Conservation (phyloP, 2,888 invertebrate genomes). For the Sepiola atlantica region DNA sequence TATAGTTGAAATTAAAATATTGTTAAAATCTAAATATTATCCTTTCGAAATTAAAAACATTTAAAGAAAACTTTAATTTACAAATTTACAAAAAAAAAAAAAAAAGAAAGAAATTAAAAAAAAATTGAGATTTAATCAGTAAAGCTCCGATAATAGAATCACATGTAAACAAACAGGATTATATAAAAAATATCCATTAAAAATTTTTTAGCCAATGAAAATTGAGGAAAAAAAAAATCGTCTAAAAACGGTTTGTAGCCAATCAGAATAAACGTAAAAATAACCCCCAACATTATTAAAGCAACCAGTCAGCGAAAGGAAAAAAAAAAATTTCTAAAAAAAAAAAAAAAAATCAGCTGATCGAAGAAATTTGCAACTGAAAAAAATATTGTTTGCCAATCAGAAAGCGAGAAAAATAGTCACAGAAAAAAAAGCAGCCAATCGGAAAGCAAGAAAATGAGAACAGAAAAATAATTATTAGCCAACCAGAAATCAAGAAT, state of each 20-base stretch:
- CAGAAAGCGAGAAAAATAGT: too few species aligned
- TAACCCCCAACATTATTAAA: not conserved
- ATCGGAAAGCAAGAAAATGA: not conserved
- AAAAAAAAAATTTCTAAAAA: not conserved
- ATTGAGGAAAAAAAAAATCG: not conserved
- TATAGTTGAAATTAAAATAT: not conserved
- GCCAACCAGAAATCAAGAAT: too few species aligned
- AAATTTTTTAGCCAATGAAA: conserved; percentile 23
- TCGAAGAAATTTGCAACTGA: not conserved
- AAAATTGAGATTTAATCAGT: not conserved
- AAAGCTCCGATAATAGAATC: not conserved
- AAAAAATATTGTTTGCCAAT: too few species aligned
- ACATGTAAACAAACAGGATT: not conserved
- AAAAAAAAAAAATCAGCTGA: not conserved
- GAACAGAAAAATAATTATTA: not conserved
- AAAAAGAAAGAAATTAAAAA: not conserved
- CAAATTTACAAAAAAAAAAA: not conserved
- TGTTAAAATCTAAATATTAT: not conserved
- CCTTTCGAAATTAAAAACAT: not conserved
- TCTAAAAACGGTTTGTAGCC: not conserved
- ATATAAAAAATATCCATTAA: conserved; percentile 21
- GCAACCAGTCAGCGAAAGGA: not conserved
- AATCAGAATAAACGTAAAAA: not conserved
- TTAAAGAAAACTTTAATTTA: not conserved
- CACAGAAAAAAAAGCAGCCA: too few species aligned